Conservation (phyloP, 1,140 invertebrate genomes). For the Chrysomallon squamiferum region DNA sequence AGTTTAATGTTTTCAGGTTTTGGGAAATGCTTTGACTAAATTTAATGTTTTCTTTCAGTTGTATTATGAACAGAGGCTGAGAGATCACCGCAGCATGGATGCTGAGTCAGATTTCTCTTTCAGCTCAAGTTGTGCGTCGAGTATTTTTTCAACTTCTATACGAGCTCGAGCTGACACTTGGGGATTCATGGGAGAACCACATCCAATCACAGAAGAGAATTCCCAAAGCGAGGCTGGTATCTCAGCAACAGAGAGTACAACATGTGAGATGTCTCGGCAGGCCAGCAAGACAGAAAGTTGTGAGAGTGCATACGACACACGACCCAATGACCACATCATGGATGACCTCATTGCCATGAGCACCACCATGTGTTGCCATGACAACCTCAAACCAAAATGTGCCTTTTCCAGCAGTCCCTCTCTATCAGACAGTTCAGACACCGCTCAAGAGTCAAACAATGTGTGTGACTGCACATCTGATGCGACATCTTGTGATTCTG, state of each 20-base stretch:
- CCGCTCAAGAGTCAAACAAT: not conserved
- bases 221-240: conserved; percentile 40
- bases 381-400: not conserved
- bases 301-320: conserved; percentile 31
- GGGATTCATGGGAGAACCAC: conserved; percentile 25
- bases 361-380: not conserved
- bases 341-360: conserved; percentile 27
- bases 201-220: conserved; percentile 23
- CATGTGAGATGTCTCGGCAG: conserved; percentile 54
- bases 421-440: conserved; percentile 2
- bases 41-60: conserved; percentile 10
- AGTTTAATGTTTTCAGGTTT: too few relatives aligned
- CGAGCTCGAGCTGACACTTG: conserved; percentile 28
- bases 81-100: not conserved
- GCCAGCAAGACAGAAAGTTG: conserved; percentile 54
- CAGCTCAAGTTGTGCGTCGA: not conserved
- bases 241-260: conserved; percentile 46
- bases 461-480: too few relatives aligned
- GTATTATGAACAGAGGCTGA: conserved; percentile 20
- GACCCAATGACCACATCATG: conserved; percentile 21
- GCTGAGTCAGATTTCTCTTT: not conserved
- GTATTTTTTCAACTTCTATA: conserved; percentile 16
- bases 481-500: too few relatives aligned
- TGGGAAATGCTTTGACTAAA: too few relatives aligned
- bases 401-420: not conserved